Evolutionary conservation across 2,797 vertebrate genomes (phyloP).

Genomic region (Euphonia xanthogaster): DNA sequence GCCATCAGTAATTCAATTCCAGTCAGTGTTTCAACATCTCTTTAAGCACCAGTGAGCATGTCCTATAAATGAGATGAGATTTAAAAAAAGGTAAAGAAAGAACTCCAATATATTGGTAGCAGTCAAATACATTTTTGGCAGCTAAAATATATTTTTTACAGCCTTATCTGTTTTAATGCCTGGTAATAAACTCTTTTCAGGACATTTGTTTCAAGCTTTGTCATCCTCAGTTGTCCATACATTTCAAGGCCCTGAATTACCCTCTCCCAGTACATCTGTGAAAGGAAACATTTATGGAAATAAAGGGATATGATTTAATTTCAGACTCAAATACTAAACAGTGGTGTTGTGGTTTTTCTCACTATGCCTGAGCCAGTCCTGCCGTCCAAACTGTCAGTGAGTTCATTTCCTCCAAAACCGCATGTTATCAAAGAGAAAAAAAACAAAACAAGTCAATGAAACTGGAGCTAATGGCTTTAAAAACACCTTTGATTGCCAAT

Average conservation of each 20-base stretch:
- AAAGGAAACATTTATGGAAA: not conserved
- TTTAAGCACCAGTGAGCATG: conserved; percentile 1
- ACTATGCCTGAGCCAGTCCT: not conserved
- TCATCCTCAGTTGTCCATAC: not conserved
- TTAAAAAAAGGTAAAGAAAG: not conserved
- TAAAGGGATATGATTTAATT: conserved; percentile 4
- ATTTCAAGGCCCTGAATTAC: not conserved
- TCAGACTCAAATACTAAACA: not conserved
- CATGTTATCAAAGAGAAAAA: conserved; percentile 14
- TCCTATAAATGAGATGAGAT: not conserved
- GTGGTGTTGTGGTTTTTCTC: not conserved
- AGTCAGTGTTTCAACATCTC: not conserved
- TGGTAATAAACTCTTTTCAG: not conserved
- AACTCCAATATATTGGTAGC: not conserved
- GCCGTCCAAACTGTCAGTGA: conserved; percentile 15
- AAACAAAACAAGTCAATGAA: not conserved
- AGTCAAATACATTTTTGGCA: not conserved
- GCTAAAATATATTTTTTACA: not conserved
- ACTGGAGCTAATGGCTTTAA: conserved; percentile 24
- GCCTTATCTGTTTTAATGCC: conserved; percentile 3
- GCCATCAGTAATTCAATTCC: not conserved
- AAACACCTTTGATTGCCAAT: conserved; percentile 44
- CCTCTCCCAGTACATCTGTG: not conserved
- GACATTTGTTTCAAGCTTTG: not conserved
- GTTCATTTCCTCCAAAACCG: conserved; percentile 26